A percentile compares a stretch with the other conserved stretches of the same genome.
Evolutionary conservation across 2,888 invertebrate species (phyloP).

Genomic region (Dryomyza anilis): DNA sequence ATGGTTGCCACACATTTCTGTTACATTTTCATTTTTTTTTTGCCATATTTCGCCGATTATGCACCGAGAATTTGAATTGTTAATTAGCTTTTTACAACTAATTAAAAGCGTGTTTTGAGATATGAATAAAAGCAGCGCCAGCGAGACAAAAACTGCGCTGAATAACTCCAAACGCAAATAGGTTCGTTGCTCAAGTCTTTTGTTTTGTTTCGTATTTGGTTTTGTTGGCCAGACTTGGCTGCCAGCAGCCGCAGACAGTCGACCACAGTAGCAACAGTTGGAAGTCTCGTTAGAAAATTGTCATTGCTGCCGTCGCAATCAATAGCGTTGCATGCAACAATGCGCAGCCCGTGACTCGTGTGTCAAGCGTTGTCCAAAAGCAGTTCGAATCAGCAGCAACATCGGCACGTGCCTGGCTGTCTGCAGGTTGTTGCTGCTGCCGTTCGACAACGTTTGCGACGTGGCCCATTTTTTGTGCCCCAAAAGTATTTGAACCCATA

Average conservation of each 20-base stretch:
- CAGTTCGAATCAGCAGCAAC: neutral
- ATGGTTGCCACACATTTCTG: too few species aligned
- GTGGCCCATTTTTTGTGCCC: neutral
- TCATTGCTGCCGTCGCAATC: conserved; percentile 1
- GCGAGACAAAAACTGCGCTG: neutral
- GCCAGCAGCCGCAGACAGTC: neutral
- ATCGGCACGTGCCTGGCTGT: conserved; percentile 16
- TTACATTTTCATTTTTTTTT: neutral
- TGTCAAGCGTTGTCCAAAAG: neutral
- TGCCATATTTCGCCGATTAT: neutral
- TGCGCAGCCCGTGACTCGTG: neutral
- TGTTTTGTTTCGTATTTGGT: too few species aligned
- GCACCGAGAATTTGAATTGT: conserved; percentile 4
- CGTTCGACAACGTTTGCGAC: neutral
- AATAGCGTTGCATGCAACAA: conserved; percentile 4
- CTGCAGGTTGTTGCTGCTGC: neutral
- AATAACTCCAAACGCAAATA: conserved; percentile 1
- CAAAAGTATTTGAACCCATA: too few species aligned
- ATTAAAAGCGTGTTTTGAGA: conserved; percentile 7
- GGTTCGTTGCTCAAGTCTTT: conserved; percentile 31
- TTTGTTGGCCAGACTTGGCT: neutral
- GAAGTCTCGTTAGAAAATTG: neutral
- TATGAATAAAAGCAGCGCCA: neutral
- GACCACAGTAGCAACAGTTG: neutral
- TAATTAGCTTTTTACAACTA: conserved; percentile 18